These are phyloP conservation scores for Epiblema foenella DNA, from an alignment of 2,888 invertebrate species.

Conservation along the genomic window DNA sequence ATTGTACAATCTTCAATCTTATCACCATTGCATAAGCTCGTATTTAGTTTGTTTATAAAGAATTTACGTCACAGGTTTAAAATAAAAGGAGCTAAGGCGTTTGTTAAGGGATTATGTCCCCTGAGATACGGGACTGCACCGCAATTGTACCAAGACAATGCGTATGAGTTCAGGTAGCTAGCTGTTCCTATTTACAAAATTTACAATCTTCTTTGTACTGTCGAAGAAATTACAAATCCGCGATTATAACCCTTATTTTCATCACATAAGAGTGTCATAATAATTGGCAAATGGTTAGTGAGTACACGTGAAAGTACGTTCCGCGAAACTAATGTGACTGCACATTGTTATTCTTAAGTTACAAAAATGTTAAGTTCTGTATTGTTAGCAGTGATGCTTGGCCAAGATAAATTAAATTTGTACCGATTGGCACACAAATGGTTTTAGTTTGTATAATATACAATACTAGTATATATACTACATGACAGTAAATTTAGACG, in stretches of 20 bases:
- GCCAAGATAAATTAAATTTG: conserved; percentile 41
- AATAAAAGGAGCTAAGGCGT: conserved; percentile 68
- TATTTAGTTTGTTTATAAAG: conserved; percentile 18
- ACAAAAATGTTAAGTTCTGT: conserved; percentile 41
- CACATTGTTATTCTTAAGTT: conserved; percentile 49
- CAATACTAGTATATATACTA: not conserved
- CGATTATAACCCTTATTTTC: conserved; percentile 49
- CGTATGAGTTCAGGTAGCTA: conserved; percentile 74
- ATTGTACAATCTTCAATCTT: conserved; percentile 18
- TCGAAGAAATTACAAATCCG: conserved; percentile 39
- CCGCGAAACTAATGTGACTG: conserved; percentile 59
- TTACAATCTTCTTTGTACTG: conserved; percentile 52
- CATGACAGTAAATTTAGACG: not conserved
- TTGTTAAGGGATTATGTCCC: conserved; percentile 75
- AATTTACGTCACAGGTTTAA: conserved; percentile 74
- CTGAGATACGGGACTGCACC: conserved; percentile 62
- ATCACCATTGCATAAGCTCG: conserved; percentile 12
- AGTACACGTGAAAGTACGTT: conserved; percentile 50
- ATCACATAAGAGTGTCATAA: not conserved
- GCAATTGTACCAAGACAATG: conserved; percentile 74
- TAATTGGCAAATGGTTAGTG: conserved; percentile 12
- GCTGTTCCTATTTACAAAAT: conserved; percentile 62
- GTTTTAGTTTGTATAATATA: conserved; percentile 20
- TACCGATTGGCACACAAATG: conserved; percentile 19
- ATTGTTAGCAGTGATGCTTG: conserved; percentile 26